A percentile compares a stretch with the other conserved stretches of the same genome.
phyloP scores from a whole-genome alignment of 1,140 invertebrate genomes.

The Marisa cornuarietis region DNA sequence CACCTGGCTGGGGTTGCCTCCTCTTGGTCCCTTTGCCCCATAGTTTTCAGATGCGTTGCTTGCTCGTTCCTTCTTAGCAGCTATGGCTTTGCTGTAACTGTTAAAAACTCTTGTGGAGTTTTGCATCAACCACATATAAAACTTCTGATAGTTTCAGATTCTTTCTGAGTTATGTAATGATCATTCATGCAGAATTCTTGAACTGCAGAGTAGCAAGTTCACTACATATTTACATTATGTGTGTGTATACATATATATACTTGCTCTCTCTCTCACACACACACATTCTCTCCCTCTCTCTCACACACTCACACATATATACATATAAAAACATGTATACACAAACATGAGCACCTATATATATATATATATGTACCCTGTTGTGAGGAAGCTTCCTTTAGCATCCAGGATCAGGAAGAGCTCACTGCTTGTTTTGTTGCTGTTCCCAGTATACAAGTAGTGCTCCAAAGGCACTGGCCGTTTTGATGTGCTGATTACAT shows the following conservation, averaged over 20 bases:
- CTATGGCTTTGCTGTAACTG: slow-evolving; percentile 73
- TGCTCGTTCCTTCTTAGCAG: slow-evolving; percentile 75
- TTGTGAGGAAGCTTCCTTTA: slow-evolving; percentile 64
- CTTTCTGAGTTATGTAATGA: too few relatives aligned
- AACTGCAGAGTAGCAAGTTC: background rate
- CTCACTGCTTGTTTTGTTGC: slow-evolving; percentile 82
- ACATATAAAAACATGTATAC: too few relatives aligned
- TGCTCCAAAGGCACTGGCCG: slow-evolving; percentile 96
- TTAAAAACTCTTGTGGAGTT: background rate
- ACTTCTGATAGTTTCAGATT: too few relatives aligned
- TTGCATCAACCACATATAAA: too few relatives aligned
- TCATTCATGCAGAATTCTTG: background rate
- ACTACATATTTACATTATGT: background rate
- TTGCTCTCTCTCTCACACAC: background rate
- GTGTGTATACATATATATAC: background rate
- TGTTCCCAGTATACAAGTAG: slow-evolving; percentile 88
- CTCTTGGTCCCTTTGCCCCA: slow-evolving; percentile 69
- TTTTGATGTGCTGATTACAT: slow-evolving; percentile 92
- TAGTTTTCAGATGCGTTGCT: slow-evolving; percentile 71
- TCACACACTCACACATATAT: too few relatives aligned
- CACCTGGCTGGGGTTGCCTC: slow-evolving; percentile 59
- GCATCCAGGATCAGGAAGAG: slow-evolving; percentile 86
- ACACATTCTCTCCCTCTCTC: too few relatives aligned
- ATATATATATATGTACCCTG: slow-evolving; percentile 70
- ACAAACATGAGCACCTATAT: background rate